Conservation (phyloP, 2,888 invertebrate species). For the Drepanosiphum platanoidis region DNA sequence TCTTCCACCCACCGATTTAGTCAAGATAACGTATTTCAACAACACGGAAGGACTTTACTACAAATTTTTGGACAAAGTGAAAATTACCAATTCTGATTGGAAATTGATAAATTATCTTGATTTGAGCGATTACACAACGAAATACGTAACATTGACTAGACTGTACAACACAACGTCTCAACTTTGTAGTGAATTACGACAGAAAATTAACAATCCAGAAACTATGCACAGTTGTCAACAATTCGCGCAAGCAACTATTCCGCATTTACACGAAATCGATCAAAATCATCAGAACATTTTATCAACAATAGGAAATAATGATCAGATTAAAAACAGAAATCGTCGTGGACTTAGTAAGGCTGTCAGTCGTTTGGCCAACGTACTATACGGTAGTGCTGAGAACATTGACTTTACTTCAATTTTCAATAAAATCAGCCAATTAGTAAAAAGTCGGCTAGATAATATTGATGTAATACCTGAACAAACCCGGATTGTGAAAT, state of each 20-base stretch:
- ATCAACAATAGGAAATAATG: neutral
- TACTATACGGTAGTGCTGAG: neutral
- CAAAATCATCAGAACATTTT: neutral
- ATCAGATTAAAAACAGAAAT: neutral
- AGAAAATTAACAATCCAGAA: neutral
- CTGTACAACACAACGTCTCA: neutral
- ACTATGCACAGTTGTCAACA: neutral
- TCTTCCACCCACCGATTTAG: no score
- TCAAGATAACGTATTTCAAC: no score
- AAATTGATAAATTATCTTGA: neutral
- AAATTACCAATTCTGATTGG: neutral
- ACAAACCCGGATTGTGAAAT: no score
- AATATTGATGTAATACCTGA: no score
- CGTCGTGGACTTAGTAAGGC: neutral
- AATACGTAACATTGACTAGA: neutral
- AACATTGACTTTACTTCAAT: neutral
- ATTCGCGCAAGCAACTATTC: neutral
- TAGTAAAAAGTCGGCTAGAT: no score
- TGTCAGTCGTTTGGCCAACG: neutral
- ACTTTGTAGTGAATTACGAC: neutral
- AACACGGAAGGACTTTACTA: neutral
- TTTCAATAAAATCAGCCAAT: neutral
- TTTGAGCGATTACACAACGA: neutral
- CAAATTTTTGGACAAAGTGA: neutral
- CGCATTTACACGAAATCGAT: neutral